Evolutionary conservation across 2,888 invertebrate genomes (phyloP).

Genomic region (Leptopilina drosophilae): DNA sequence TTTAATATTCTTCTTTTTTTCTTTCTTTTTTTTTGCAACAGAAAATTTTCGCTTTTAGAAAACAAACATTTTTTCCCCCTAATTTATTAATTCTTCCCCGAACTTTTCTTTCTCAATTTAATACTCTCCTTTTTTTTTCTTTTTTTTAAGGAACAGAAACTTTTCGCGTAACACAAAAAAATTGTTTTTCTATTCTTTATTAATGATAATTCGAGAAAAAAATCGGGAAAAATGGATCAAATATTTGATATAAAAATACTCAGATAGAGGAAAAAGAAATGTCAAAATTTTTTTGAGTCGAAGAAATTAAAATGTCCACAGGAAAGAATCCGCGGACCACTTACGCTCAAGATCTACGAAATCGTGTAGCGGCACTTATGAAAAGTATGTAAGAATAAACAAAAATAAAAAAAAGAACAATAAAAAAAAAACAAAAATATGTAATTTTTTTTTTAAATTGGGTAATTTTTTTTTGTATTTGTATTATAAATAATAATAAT

Average conservation of each 20-base stretch:
- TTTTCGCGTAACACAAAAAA: too few relatives aligned
- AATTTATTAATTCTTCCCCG: too few relatives aligned
- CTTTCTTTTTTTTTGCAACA: slow-evolving; percentile 4
- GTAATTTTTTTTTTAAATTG: not conserved
- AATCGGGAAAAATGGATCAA: not conserved
- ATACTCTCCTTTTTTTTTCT: not conserved
- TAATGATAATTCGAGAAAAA: not conserved
- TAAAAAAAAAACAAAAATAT: not conserved
- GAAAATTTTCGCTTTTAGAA: too few relatives aligned
- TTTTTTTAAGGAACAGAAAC: slow-evolving; percentile 5
- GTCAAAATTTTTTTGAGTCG: slow-evolving; percentile 52
- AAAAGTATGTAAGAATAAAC: slow-evolving; percentile 76
- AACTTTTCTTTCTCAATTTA: too few relatives aligned
- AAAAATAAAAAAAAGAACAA: not conserved
- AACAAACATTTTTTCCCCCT: too few relatives aligned
- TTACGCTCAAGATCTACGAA: slow-evolving; percentile 78
- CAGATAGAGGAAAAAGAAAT: slow-evolving; percentile 8
- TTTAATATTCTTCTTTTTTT: too few relatives aligned
- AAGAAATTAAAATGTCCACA: slow-evolving; percentile 70
- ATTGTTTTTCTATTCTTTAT: too few relatives aligned
- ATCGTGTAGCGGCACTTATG: slow-evolving; percentile 77
- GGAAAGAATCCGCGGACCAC: slow-evolving; percentile 75
- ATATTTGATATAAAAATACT: not conserved
- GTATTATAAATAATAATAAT: too few relatives aligned
- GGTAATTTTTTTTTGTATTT: not conserved